phyloP scores from a whole-genome alignment of 2,113 vertebrate species.

The Bufo gargarizans region DNA sequence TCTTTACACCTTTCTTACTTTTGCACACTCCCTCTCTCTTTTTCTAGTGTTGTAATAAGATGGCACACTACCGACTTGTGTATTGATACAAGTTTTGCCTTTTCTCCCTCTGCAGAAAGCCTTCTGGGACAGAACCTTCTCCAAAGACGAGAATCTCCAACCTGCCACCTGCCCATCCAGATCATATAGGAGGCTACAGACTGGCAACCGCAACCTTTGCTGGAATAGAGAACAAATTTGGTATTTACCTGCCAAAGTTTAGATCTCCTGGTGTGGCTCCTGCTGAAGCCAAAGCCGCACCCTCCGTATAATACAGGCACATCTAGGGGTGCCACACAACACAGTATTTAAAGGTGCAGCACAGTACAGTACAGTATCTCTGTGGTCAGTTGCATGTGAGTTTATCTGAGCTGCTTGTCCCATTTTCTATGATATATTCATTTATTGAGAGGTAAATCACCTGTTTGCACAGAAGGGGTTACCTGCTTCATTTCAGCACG shows the following conservation, averaged over 20 bases:
- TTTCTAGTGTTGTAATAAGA: neutral
- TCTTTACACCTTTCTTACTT: too few relatives aligned
- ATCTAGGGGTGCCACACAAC: conserved; percentile 35
- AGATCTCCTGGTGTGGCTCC: conserved; percentile 69
- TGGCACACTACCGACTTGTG: neutral
- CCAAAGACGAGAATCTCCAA: conserved; percentile 79
- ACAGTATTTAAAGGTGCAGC: conserved; percentile 58
- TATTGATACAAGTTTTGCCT: conserved; percentile 31
- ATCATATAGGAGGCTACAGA: conserved; percentile 92
- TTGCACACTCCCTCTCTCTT: too few relatives aligned
- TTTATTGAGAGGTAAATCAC: conserved; percentile 71
- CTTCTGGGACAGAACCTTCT: conserved; percentile 80
- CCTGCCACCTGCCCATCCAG: conserved; percentile 83
- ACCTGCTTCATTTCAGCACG: conserved; percentile 69
- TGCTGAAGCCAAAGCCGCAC: conserved; percentile 70
- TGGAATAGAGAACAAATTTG: conserved; percentile 95
- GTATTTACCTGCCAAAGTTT: conserved; percentile 93
- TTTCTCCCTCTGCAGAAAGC: conserved; percentile 78
- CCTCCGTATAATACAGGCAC: conserved; percentile 61
- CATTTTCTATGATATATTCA: conserved; percentile 70
- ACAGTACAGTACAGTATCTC: conserved; percentile 59
- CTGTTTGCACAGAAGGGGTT: conserved; percentile 66
- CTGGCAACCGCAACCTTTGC: conserved; percentile 92
- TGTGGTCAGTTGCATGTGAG: conserved; percentile 75
- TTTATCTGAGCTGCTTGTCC: conserved; percentile 69